Base-by-base conservation (phyloP, 2,113 vertebrate species). In the Geococcyx californianus region DNA sequence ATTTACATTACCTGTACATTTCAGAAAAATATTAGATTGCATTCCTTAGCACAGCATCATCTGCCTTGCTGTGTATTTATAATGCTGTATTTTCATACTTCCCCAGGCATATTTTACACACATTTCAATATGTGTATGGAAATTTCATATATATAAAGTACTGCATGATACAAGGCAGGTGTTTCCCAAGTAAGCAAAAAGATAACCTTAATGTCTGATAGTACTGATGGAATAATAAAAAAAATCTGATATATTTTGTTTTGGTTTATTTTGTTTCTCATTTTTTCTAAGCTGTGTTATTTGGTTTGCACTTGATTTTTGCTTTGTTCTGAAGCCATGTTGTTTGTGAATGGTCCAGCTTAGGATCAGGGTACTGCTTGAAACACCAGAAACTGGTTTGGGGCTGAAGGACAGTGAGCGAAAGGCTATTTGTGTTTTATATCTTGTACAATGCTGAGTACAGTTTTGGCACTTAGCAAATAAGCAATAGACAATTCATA, bases 1-100 rank as follows among this genome's bases (percentile, higher is more conserved):
- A 94, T 97, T 82, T 94, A 94, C 62, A 82, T 96, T 96, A 81
- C 95, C 67, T 84, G 21, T 72, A 62, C 85, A n/a, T 97, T 97
- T 93, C 93, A 90, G 90, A 95, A 95, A 96, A 91, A 95, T 94
- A 95, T 73, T 91, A 86, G 78, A 89, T 82, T 94, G 38, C 77
- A 47, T 94, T 96, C 79, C 69, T 93, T 54, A 81, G 89, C 60
- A 52, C 47, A 85, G 25, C 67, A 73, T 89, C 93, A 31, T 76
- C 72, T 95, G 54, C 83, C 55, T 84, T 55, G 73, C 67, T 90
- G 51, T 42, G 45, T 95, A 93, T 94, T 93, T 92, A 70, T 84
- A 94, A 74, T 83, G 80, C 60, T 94, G 45, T 70, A 54, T 91
- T 95, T 95, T 94, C 60, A 69, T 87, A 63, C 66, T 78, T 92